Percentiles rank a stretch among this genome's conserved stretches.
These are phyloP conservation scores for Agriopis marginaria DNA, from an alignment of 2,888 invertebrate species.

Conservation along the genomic window DNA sequence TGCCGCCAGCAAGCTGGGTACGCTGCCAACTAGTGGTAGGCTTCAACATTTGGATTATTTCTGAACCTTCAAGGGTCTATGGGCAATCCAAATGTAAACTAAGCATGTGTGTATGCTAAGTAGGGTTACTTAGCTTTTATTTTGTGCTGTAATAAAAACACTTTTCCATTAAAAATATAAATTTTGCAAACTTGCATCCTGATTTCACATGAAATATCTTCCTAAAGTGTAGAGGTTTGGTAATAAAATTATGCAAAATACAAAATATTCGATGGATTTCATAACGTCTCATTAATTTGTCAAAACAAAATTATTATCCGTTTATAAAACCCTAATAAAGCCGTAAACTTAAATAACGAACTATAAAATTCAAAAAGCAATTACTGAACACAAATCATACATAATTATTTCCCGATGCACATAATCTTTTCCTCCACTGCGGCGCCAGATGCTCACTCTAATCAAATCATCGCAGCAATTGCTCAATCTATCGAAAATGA, in stretches of 20 bases:
- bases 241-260: background rate
- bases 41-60: too few species aligned
- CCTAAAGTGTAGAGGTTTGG: background rate
- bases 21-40: too few species aligned
- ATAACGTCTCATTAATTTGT: background rate
- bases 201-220: too few species aligned
- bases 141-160: too few species aligned
- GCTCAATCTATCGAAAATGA: constrained; percentile 15
- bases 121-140: too few species aligned
- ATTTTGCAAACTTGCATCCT: too few species aligned
- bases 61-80: too few species aligned
- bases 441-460: background rate
- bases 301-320: background rate
- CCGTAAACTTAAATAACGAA: background rate
- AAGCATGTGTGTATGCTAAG: too few species aligned
- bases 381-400: background rate
- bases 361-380: constrained; percentile 2
- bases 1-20: too few species aligned
- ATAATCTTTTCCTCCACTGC: constrained; percentile 13
- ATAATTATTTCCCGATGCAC: background rate
- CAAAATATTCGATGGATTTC: background rate
- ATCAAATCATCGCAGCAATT: constrained; percentile 13
- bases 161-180: too few species aligned
- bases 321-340: constrained; percentile 3
- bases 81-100: too few species aligned